A percentile compares a stretch with the other conserved stretches of the same genome.
phyloP scores from a whole-genome alignment of 2,797 vertebrate species.

The Tadarida brasiliensis region DNA sequence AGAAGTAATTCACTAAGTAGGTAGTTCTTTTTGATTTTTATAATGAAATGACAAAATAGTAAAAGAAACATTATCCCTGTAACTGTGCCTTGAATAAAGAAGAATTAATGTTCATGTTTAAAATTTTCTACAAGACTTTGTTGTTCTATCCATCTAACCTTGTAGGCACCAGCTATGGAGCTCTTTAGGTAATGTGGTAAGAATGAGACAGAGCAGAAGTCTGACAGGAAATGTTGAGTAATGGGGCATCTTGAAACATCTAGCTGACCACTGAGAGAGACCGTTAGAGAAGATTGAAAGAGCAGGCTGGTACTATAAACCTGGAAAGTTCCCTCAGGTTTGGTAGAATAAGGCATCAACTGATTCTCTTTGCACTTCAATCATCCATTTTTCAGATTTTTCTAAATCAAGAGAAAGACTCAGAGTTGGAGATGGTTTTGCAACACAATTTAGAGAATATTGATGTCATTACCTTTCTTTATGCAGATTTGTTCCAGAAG shows the following conservation, averaged over 20 bases:
- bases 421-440: neutral
- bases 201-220: neutral
- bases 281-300: neutral
- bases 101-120: neutral
- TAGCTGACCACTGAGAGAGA: neutral
- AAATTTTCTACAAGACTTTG: neutral
- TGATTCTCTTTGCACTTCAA: neutral
- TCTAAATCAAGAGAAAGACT: conserved; percentile 21
- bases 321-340: neutral
- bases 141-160: neutral
- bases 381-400: neutral
- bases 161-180: neutral
- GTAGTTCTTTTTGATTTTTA: neutral
- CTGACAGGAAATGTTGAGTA: neutral
- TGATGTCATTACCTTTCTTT: neutral
- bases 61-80: neutral
- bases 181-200: neutral
- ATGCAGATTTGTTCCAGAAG: neutral
- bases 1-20: neutral
- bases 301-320: neutral
- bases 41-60: neutral
- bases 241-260: neutral
- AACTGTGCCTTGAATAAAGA: neutral
- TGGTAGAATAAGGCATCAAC: neutral
- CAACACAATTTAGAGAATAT: neutral